Conservation (phyloP, 1,140 invertebrate species). For the Anadara kagoshimensis region DNA sequence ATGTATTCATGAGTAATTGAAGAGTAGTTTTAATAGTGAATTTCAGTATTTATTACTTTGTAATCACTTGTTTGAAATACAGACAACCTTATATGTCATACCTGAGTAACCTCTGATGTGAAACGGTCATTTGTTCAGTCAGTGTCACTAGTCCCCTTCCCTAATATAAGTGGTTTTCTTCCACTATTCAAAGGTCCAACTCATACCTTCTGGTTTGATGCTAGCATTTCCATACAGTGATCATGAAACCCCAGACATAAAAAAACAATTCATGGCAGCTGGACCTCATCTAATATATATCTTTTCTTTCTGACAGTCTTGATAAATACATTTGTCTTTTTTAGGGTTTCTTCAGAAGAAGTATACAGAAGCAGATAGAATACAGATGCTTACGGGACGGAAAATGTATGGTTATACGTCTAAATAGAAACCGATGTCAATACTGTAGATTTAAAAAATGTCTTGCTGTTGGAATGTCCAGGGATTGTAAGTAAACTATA, state of each 20-base stretch:
- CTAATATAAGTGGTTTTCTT: too few species aligned
- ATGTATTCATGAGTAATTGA: too few species aligned
- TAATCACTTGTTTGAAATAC: background rate
- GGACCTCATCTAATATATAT: slow-evolving; percentile 45
- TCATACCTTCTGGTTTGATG: too few species aligned
- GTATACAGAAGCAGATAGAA: slow-evolving; percentile 99
- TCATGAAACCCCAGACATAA: background rate
- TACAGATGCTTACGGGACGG: slow-evolving; percentile 97
- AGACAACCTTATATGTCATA: background rate
- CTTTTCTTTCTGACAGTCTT: slow-evolving; percentile 60
- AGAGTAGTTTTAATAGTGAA: too few species aligned
- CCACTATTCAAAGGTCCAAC: too few species aligned
- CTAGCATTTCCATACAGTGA: too few species aligned
- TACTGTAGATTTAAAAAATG: slow-evolving; percentile 99
- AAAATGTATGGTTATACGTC: slow-evolving; percentile 95
- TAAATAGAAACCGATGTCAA: slow-evolving; percentile 98
- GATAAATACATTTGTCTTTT: slow-evolving; percentile 11
- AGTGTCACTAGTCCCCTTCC: too few species aligned
- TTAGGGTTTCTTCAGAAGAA: slow-evolving; percentile 83
- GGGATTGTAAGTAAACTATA: slow-evolving; percentile 86
- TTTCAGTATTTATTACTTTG: too few species aligned
- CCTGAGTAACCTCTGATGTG: too few species aligned
- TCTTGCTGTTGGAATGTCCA: slow-evolving; percentile 97
- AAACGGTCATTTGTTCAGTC: too few species aligned
- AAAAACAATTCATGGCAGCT: background rate